Base-by-base conservation (phyloP, 2,113 vertebrate genomes). In the Lynx canadensis region DNA sequence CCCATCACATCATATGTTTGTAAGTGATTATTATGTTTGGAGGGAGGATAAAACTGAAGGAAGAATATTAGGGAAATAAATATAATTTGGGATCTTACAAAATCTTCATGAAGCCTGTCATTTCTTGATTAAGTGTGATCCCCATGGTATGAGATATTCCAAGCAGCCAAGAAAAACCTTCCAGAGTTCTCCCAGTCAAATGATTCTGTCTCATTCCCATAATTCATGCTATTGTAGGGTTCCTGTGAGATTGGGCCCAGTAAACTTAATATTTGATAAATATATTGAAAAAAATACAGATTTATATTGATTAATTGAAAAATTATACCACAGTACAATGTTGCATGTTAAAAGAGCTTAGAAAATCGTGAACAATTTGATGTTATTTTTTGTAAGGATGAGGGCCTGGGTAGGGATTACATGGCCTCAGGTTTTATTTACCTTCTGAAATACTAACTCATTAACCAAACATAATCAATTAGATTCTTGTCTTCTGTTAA, bases 251-350 rank as follows among this genome's bases (percentile, higher is more conserved):
- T 94, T 63, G 63, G 10, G 4, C 38, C 29, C n/a, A 69, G 14
- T 81, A 81, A 91, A 74, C 1, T 10, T 79, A 73, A 69, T 41
- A 71, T 50, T 48, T 86, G 18, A 45, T 78, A 83, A 65, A 89
- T 48, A 65, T 1, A 78, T 8, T 16, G 3, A 45, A 36, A 81
- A 57, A 41, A 55, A 23, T 80, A 87, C 11, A 89, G 27, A 82
- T 57, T 31, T 66, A 76, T 87, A 65, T 68, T 92, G 74, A 76
- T 80, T 74, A 63, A 92, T 94, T 76, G 25, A 36, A 83, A 94
- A 89, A 4, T 92, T 66, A 63, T 14, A 57, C 4, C 57, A 69
- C 4, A 78, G 19, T 23, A 29, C 31, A 7, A 60, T 91, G 27
- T 18, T 41, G 55, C 23, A 71, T 85, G 95, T 83, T 87, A 78